Evolutionary conservation across 2,113 vertebrate species (phyloP), one percentile per base, ranked within the genome.

Genomic region (Zosterops borbonicus): DNA sequence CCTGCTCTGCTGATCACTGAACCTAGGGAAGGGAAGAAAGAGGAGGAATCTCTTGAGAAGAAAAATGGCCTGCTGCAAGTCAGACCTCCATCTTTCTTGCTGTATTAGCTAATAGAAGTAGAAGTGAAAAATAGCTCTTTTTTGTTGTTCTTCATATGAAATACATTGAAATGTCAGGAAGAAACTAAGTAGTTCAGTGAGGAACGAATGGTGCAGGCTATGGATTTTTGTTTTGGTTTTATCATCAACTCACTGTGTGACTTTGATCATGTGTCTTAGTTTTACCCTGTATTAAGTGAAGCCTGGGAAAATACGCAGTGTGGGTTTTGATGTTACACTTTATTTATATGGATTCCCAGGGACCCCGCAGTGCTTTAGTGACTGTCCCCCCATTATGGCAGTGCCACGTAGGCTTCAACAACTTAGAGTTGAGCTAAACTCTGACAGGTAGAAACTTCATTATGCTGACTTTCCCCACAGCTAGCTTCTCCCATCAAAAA

Each of bases 171-270:
- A 80, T 0, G 1, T 75, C 70, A 87, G 50, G 74, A 58, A 80
- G 25, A 63, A 91, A 22, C 37, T 8, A 28, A 85, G 69, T 44
- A 55, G 41, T 79, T 89, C 52, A 76, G 84, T 62, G 77, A 94
- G 46, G 49, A 85, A 53, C 16, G 73, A 84, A 39, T 46, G 37
- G 65, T 65, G 50, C 71, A 31, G 77, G 55, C 63, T 92, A 12
- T 83, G 50, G 83, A 65, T 80, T 90, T 88, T 85, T 88, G 58
- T 46, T 94, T 82, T 73, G 65, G 77, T 80, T 94, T 95, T 89
- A 62, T 68, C 25, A 60, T 64, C 68, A 60, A 10, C 58, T 84
- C 58, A n/a, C 58, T 83, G n/a, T 31, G 28, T 42, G 87, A 91
- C 91, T 96, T 95, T 59, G 90, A 92, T 87, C 74, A 44, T 47